Conservation (phyloP, 2,888 invertebrate species). For the Spisula solida region DNA sequence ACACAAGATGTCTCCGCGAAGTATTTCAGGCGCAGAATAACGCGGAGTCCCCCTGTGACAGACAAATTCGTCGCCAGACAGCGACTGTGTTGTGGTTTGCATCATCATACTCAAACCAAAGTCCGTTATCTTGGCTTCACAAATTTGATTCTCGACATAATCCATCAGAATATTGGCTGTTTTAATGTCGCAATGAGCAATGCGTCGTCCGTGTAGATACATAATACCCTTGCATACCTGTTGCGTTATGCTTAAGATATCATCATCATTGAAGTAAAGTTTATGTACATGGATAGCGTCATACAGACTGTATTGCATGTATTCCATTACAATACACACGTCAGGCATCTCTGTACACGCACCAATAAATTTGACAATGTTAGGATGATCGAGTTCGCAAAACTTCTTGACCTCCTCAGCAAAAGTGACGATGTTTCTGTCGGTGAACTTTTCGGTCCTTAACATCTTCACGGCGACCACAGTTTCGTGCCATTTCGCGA, state of each 20-base stretch:
- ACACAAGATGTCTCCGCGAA: slow-evolving; percentile 61
- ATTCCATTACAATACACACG: slow-evolving; percentile 69
- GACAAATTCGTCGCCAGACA: slow-evolving; percentile 39
- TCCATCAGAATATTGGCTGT: slow-evolving; percentile 70
- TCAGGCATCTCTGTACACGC: slow-evolving; percentile 60
- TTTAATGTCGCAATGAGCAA: slow-evolving; percentile 72
- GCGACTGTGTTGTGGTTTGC: slow-evolving; percentile 53
- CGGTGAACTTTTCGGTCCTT: slow-evolving; percentile 58
- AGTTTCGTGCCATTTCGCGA: slow-evolving; percentile 64
- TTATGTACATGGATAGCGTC: slow-evolving; percentile 59
- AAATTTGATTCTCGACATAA: slow-evolving; percentile 43
- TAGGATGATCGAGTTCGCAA: slow-evolving; percentile 62
- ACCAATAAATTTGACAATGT: slow-evolving; percentile 67
- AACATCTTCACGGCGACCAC: slow-evolving; percentile 70
- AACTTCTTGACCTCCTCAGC: slow-evolving; percentile 55
- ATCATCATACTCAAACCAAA: slow-evolving; percentile 75
- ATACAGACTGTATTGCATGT: slow-evolving; percentile 68
- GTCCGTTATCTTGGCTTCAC: slow-evolving; percentile 71
- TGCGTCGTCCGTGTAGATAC: slow-evolving; percentile 63
- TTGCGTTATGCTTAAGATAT: slow-evolving; percentile 61
- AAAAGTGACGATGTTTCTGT: slow-evolving; percentile 55
- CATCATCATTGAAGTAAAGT: slow-evolving; percentile 61
- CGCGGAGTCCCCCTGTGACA: slow-evolving; percentile 67
- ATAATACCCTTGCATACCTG: slow-evolving; percentile 61
- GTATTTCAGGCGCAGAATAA: slow-evolving; percentile 71